A percentile compares a stretch with the other conserved stretches of the same genome.
phyloP scores from a whole-genome alignment of 2,113 vertebrate species.

The Boulengeromyrus knoepffleri region DNA sequence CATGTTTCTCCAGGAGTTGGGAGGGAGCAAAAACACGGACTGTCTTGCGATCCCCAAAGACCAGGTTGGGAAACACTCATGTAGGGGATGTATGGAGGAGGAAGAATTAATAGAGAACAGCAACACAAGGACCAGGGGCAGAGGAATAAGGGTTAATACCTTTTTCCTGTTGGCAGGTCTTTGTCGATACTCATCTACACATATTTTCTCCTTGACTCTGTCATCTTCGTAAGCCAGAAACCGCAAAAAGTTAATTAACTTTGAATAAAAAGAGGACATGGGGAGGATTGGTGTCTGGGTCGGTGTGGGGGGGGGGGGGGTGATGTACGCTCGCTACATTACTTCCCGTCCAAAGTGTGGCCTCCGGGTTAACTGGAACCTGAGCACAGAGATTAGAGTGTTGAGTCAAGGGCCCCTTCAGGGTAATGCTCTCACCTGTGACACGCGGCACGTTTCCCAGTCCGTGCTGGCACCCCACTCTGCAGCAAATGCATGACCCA shows the following conservation, averaged over 20 bases:
- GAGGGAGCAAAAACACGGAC: background rate
- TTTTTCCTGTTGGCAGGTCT: slow-evolving; percentile 40
- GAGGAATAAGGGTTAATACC: slow-evolving; percentile 17
- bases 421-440: slow-evolving; percentile 47
- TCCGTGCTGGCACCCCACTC: background rate
- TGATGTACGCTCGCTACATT: slow-evolving; percentile 6
- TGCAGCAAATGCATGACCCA: background rate
- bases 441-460: background rate
- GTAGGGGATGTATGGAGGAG: slow-evolving; percentile 12
- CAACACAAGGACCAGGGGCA: background rate
- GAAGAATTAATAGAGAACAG: background rate
- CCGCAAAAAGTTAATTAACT: slow-evolving; percentile 60
- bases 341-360: slow-evolving; percentile 28
- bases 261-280: slow-evolving; percentile 38
- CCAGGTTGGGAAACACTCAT: slow-evolving; percentile 21
- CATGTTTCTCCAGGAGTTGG: background rate
- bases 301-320: slow-evolving; percentile 4
- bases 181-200: slow-evolving; percentile 63
- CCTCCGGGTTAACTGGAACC: slow-evolving; percentile 54
- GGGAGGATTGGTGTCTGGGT: slow-evolving; percentile 29
- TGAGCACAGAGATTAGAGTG: slow-evolving; percentile 50
- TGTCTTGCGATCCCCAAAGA: background rate
- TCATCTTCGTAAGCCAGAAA: slow-evolving; percentile 45
- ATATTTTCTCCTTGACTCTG: slow-evolving; percentile 61
- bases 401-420: slow-evolving; percentile 30